These are phyloP conservation scores for Galaxias olidus DNA, from an alignment of 2,797 vertebrate species.

Conservation along the genomic window DNA sequence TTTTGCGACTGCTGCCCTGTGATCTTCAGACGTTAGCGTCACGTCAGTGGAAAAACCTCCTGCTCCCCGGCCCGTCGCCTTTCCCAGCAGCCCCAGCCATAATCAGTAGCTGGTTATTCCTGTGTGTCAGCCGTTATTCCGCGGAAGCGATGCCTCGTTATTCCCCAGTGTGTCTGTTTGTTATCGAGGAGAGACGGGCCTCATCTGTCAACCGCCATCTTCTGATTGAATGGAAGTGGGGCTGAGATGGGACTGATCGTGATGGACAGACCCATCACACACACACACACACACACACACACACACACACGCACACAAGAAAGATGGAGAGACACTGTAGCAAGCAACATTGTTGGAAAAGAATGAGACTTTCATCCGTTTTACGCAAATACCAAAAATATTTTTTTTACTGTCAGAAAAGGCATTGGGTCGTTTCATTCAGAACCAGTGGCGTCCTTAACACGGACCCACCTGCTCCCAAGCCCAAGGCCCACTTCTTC, in stretches of 20 bases:
- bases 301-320: conserved; percentile 1
- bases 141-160: conserved; percentile 8
- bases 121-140: conserved; percentile 3
- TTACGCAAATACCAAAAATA: too few species aligned
- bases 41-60: background rate
- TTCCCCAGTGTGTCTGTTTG: background rate
- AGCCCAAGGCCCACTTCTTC: conserved; percentile 92
- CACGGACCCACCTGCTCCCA: conserved; percentile 74
- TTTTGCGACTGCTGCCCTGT: too few species aligned
- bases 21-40: too few species aligned
- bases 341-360: background rate
- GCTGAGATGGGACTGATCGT: background rate
- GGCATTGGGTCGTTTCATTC: too few species aligned
- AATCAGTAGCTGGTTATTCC: conserved; percentile 24
- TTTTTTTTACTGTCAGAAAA: too few species aligned
- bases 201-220: conserved; percentile 8
- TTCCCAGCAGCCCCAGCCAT: conserved; percentile 2
- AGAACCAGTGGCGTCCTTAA: conserved; percentile 77
- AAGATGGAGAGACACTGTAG: background rate
- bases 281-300: background rate
- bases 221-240: conserved; percentile 8
- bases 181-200: conserved; percentile 1
- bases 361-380: too few species aligned
- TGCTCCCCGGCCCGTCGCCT: background rate
- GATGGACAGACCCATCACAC: background rate